Base-by-base conservation (phyloP, 2,888 invertebrate genomes). In the Petrophora chlorosata region DNA sequence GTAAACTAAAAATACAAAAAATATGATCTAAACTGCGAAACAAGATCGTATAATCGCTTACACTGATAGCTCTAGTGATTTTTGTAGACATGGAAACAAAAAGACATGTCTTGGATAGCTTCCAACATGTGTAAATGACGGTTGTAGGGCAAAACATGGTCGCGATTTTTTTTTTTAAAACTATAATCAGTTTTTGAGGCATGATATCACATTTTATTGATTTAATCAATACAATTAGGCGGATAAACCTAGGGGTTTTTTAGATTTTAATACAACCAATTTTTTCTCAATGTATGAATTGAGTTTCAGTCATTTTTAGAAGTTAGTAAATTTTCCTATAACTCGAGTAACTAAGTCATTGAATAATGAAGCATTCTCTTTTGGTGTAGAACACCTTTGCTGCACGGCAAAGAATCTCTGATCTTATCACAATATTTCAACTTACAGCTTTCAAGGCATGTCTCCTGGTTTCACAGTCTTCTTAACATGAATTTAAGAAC, bases 61-160 rank as follows among this genome's bases (percentile, higher is more conserved):
- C 56, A 42, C 42, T 46, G 53, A 52, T 57, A 61, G 43, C 38
- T 62, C 50, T 52, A 54, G 43, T 50, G 47, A 34, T 35, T 59
- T 53, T 40, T 40, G 49, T 55, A 55, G 57, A 60, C 47, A 52
- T 60, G 61, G 61, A 70, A 67, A 73, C 67, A 63, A 70, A 71
- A 61, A 64, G 59, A 63, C 61, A 62, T 56, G 57, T 53, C 55
- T 56, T 59, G 42, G 25, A 53, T 49, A 33, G 29, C 26, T 28
- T 48, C 23, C 15, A 47, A 44, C 16, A 38, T 17, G 15, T 19
- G 29, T 15, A 12, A 14, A 28, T 25, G n/a, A n/a, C n/a, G n/a
- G n/a, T n/a, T n/a, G n/a, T n/a, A n/a, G n/a, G n/a, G n/a, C n/a
- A n/a, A n/a, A n/a, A n/a, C n/a, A n/a, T n/a, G n/a, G n/a, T n/a